These are phyloP conservation scores for Minunthozetes semirufus DNA, from an alignment of 2,888 invertebrate genomes.

Conservation along the genomic window DNA sequence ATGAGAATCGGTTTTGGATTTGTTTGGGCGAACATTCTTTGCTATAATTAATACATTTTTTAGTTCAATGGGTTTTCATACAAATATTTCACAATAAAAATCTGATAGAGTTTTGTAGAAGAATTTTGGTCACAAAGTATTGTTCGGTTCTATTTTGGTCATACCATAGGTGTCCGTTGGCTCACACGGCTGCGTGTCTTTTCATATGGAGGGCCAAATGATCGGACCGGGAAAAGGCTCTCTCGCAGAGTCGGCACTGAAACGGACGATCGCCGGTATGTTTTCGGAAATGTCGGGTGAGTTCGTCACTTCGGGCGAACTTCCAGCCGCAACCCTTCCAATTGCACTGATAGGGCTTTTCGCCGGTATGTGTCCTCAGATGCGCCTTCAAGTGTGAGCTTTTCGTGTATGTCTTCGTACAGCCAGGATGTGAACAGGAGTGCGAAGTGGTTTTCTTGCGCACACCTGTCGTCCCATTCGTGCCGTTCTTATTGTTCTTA, in stretches of 20 bases:
- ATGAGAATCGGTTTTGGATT: too few relatives aligned
- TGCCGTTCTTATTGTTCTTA: conserved; percentile 33
- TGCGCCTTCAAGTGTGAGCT: conserved; percentile 59
- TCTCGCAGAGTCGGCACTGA: conserved; percentile 58
- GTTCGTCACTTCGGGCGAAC: conserved; percentile 59
- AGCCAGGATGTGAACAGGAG: conserved; percentile 56
- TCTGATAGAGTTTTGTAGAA: too few relatives aligned
- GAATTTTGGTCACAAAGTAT: too few relatives aligned
- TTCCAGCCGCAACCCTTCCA: conserved; percentile 59
- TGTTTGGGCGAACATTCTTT: too few relatives aligned
- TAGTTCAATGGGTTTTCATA: too few relatives aligned
- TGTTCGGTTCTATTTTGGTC: too few relatives aligned
- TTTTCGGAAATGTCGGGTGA: conserved; percentile 57
- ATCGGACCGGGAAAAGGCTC: conserved; percentile 60
- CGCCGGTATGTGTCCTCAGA: conserved; percentile 58
- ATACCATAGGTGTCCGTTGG: too few relatives aligned
- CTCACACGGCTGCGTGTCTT: conserved; percentile 50
- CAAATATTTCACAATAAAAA: too few relatives aligned
- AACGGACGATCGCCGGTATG: conserved; percentile 59
- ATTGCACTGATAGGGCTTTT: conserved; percentile 60
- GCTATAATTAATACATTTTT: too few relatives aligned
- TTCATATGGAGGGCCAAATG: conserved; percentile 62
- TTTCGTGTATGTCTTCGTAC: conserved; percentile 58
- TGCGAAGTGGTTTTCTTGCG: conserved; percentile 55
- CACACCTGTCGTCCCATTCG: conserved; percentile 44